phyloP scores from a whole-genome alignment of 2,888 invertebrate genomes.

The Andrena marginata region DNA sequence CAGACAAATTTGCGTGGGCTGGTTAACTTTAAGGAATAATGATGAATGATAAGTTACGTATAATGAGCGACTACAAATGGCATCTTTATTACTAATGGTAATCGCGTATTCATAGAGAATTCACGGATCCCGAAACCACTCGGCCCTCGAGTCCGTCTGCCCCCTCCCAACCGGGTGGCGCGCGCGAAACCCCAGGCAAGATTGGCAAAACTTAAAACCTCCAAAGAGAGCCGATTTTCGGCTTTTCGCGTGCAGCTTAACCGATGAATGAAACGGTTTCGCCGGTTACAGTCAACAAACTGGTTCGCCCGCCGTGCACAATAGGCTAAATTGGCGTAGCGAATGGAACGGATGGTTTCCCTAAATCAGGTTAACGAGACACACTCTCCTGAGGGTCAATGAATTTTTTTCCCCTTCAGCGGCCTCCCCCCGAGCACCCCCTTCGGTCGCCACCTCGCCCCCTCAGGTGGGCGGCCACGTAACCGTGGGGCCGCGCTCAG shows the following conservation, averaged over 20 bases:
- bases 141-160: background rate
- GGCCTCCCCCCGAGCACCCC: background rate
- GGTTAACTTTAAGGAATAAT: no score
- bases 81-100: no score
- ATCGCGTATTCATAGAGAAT: background rate
- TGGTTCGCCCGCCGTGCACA: constrained; percentile 39
- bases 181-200: background rate
- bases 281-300: constrained; percentile 60
- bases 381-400: constrained; percentile 61
- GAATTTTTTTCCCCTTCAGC: constrained; percentile 47
- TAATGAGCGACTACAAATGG: no score
- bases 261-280: constrained; percentile 67
- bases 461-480: constrained; percentile 6
- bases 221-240: constrained; percentile 33
- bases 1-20: no score
- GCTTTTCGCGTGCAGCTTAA: constrained; percentile 53
- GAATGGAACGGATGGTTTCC: constrained; percentile 61
- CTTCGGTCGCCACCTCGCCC: background rate
- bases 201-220: constrained; percentile 28
- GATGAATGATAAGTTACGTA: no score
- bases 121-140: background rate
- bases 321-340: constrained; percentile 56
- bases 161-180: background rate
- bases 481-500: constrained; percentile 41
- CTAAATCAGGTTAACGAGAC: constrained; percentile 74